Evolutionary conservation across 2,113 vertebrate genomes (phyloP).

Genomic region (Tonatia bakeri): DNA sequence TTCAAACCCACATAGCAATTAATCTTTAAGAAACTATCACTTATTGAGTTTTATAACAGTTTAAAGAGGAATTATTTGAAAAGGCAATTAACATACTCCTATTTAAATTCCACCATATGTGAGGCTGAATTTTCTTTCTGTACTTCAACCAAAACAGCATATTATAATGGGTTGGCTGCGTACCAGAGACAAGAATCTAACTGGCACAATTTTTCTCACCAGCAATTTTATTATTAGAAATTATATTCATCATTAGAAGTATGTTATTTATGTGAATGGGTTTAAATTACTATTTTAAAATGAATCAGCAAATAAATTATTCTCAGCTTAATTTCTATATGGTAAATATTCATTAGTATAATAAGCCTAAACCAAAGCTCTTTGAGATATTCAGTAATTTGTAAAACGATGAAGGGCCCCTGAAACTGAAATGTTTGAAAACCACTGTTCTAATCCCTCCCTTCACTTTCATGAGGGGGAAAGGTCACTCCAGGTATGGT

Average conservation of each 20-base stretch:
- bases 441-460: not conserved
- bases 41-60: not conserved
- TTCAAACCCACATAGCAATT: not conserved
- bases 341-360: not conserved
- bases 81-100: not conserved
- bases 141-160: not conserved
- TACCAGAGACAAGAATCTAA: not conserved
- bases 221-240: not conserved
- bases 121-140: not conserved
- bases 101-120: not conserved
- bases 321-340: not conserved
- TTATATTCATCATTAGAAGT: not conserved
- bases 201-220: not conserved
- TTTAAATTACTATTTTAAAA: not conserved
- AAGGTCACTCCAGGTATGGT: no score
- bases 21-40: not conserved
- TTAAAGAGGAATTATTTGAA: slow-evolving; percentile 7
- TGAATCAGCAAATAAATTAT: not conserved
- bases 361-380: not conserved
- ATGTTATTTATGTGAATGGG: not conserved
- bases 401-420: not conserved
- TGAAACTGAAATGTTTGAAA: not conserved
- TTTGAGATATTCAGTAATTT: not conserved
- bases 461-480: not conserved
- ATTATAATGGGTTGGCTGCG: not conserved